Conservation (phyloP, 2,113 vertebrate genomes). For the Mixornis gularis region DNA sequence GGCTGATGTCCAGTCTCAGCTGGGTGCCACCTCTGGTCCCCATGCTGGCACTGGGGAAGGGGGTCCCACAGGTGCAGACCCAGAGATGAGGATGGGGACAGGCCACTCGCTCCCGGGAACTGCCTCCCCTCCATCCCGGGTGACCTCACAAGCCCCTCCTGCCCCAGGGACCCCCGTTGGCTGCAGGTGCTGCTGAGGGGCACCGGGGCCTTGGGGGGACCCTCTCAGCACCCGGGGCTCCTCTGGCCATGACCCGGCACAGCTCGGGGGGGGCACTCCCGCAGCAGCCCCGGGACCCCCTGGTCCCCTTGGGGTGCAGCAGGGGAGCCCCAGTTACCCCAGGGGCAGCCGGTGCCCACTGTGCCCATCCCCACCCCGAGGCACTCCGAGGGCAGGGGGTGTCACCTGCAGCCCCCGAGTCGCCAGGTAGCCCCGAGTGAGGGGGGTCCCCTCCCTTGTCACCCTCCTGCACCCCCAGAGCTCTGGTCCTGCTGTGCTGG, state of each 20-base stretch:
- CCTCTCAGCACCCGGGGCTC: not conserved
- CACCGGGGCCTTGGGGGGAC: fast-evolving
- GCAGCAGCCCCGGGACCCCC: not conserved
- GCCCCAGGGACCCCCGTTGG: not conserved
- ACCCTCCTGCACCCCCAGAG: no score
- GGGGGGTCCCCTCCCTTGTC: not conserved
- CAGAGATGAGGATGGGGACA: not conserved
- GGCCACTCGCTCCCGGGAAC: fast-evolving
- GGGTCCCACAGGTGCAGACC: not conserved
- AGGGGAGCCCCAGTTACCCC: no score
- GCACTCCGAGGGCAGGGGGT: not conserved
- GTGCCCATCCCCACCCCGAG: not conserved
- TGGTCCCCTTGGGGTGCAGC: not conserved
- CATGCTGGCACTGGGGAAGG: fast-evolving
- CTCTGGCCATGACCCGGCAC: not conserved
- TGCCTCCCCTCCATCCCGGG: fast-evolving
- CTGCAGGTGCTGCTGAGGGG: not conserved
- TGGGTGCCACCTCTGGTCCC: not conserved
- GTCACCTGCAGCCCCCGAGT: not conserved
- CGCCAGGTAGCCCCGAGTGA: not conserved
- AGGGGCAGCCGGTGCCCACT: not conserved
- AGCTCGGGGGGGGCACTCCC: not conserved
- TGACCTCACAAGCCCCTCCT: not conserved
- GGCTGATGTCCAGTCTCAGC: no score
- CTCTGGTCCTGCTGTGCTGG: not conserved